Percentiles rank a stretch among this genome's conserved stretches.
These are phyloP conservation scores for Cephalophus harveyi DNA, from an alignment of 2,113 vertebrate species.

Conservation along the genomic window DNA sequence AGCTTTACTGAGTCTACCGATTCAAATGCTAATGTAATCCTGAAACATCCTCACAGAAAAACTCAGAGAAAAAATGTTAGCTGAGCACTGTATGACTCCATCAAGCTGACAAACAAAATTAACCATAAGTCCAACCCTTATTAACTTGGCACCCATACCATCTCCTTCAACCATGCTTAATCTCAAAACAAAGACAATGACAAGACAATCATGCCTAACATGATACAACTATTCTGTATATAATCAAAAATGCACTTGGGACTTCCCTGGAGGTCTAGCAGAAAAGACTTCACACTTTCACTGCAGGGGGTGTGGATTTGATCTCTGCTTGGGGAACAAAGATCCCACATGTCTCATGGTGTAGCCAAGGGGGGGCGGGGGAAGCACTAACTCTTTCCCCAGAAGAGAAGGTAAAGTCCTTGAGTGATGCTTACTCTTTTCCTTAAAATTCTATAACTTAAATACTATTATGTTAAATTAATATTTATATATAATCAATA, in stretches of 20 bases:
- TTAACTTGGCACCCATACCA: neutral
- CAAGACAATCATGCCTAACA: neutral
- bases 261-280: neutral
- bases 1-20: neutral
- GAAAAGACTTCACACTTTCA: neutral
- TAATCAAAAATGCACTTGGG: neutral
- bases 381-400: neutral
- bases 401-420: neutral
- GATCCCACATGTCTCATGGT: neutral
- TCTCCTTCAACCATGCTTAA: neutral
- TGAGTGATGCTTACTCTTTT: neutral
- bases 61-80: neutral
- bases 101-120: neutral
- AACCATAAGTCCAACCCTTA: neutral
- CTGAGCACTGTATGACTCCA: neutral
- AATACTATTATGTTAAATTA: neutral
- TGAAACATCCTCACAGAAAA: neutral
- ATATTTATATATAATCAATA: neutral
- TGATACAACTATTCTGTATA: neutral
- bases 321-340: neutral
- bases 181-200: neutral
- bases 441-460: neutral
- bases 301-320: neutral
- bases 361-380: neutral
- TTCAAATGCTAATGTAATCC: neutral